Evolutionary conservation across 1,140 invertebrate species (phyloP), one percentile per base, ranked within the genome.

Genomic region (Brevipalpus yothersi): DNA sequence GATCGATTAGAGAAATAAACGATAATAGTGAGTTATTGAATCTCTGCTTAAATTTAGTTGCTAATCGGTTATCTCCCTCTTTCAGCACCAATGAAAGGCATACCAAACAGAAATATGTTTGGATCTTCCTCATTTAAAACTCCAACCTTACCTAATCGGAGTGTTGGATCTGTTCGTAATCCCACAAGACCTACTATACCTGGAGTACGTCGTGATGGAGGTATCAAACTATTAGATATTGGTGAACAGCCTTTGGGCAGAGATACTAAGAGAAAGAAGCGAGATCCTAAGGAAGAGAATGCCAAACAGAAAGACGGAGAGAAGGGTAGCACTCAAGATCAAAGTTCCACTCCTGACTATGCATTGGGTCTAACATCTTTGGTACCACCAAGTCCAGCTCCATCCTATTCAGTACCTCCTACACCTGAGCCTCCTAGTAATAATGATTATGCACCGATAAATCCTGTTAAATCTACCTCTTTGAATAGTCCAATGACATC

Each of bases 1-100:
- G 90, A 65, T 90, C 94, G 83, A 88, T 87, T 85, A 91, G 87
- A 66, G 89, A 94, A 70, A 60, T 64, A 2, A 56, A 56, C 51
- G 53, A 58, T 41, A 56, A 43, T 58, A 53, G 54, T 58, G 11
- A 11, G 31, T 53, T 56, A 23, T 31, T 58, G 40, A 45, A 47
- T 45, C n/a, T 10, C 15, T 17, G n/a, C n/a, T 45, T 45, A 45
- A 45, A 10, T 15, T 13, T 45, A 17, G n/a, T 15, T n/a, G n/a
- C n/a, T 51, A 5, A n/a, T 17, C 9, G 1, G 17, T 17, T 17
- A 42, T 58, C 1, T 47, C 17, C 10, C 59, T 60, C 59, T 64
- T 66, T 23, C 70, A 84, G 88, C 88, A 10, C 88, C 89, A 1
- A 71, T 93, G 13, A 90, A 88, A 72, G 87, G 87, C 0, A 82